Percentiles rank a stretch among this genome's conserved stretches.
These are phyloP conservation scores for Eublepharis macularius DNA, from an alignment of 2,113 vertebrate genomes.

Conservation along the genomic window DNA sequence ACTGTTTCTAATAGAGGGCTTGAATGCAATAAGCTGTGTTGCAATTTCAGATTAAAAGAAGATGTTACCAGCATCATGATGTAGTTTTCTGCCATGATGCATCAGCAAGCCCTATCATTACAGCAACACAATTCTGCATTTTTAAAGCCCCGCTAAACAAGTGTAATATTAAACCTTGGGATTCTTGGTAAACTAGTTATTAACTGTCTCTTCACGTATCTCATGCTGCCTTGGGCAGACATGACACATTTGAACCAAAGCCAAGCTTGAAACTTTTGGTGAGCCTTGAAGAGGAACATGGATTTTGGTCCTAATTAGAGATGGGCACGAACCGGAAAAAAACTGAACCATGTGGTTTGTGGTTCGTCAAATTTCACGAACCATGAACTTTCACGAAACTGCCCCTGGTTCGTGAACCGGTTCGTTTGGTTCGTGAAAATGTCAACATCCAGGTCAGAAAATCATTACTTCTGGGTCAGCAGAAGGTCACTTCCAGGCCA, in stretches of 20 bases:
- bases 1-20: constrained; percentile 43
- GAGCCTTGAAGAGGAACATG: too few relatives aligned
- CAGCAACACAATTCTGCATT: neutral
- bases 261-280: neutral
- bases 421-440: too few relatives aligned
- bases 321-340: too few relatives aligned
- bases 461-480: too few relatives aligned
- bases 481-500: too few relatives aligned
- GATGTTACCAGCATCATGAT: constrained; percentile 32
- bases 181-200: neutral
- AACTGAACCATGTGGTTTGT: too few relatives aligned
- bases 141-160: neutral
- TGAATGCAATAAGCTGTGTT: constrained; percentile 21
- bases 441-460: too few relatives aligned
- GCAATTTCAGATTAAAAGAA: neutral
- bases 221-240: neutral
- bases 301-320: too few relatives aligned
- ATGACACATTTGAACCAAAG: neutral
- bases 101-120: neutral
- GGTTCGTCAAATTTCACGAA: too few relatives aligned
- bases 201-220: neutral
- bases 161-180: neutral
- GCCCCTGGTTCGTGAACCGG: too few relatives aligned
- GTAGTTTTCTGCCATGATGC: neutral
- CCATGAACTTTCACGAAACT: too few relatives aligned